Percentiles rank a stretch among this genome's conserved stretches.
Conservation (phyloP, 2,797 vertebrate species). For the Salarias fasciatus region DNA sequence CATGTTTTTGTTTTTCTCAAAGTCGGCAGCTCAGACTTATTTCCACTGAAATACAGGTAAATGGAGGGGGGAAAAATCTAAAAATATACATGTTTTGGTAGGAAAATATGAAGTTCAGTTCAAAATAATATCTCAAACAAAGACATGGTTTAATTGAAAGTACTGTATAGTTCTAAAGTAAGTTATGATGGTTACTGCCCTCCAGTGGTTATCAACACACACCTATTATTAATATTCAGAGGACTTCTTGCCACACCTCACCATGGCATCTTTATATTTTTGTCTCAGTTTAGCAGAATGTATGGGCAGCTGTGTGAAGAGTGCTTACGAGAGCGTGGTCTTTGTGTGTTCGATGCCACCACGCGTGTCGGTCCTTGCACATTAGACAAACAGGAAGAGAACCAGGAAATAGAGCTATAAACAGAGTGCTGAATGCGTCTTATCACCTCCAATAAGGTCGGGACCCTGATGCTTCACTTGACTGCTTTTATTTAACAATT, state of each 20-base stretch:
- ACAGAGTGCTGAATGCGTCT: constrained; percentile 42
- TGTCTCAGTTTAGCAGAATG: not conserved
- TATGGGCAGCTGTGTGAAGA: not conserved
- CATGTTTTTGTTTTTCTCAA: not conserved
- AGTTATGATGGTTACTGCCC: constrained; percentile 56
- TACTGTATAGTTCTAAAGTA: not conserved
- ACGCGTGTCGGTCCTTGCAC: constrained; percentile 84
- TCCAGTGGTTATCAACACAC: constrained; percentile 46
- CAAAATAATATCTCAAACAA: not conserved
- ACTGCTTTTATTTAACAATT: constrained; percentile 45
- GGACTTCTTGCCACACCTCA: too few species aligned
- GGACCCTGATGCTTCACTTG: constrained; percentile 20
- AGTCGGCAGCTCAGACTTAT: not conserved
- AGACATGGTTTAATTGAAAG: not conserved
- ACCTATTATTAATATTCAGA: not conserved
- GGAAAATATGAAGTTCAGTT: too few species aligned
- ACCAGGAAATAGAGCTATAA: constrained; percentile 68
- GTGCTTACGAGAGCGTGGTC: not conserved
- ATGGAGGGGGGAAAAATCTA: too few species aligned
- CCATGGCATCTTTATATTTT: not conserved
- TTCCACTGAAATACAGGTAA: too few species aligned
- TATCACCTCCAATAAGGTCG: constrained; percentile 44
- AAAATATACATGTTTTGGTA: too few species aligned
- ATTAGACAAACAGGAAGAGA: constrained; percentile 84
- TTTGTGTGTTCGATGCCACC: constrained; percentile 65